These are phyloP conservation scores for Colletes gigas DNA, from an alignment of 1,140 invertebrate genomes.

Conservation along the genomic window DNA sequence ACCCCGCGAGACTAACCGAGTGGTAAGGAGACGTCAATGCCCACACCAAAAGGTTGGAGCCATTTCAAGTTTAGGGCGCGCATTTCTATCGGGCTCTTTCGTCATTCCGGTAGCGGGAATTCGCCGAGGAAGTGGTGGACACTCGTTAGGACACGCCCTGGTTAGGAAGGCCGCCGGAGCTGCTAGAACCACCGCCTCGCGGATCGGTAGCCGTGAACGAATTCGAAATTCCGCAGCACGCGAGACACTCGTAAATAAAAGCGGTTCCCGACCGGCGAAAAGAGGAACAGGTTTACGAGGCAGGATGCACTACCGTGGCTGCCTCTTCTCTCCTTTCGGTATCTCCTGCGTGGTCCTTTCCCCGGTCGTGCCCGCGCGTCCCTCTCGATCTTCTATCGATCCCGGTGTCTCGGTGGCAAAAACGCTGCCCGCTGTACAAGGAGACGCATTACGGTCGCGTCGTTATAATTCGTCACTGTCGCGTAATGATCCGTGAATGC, in stretches of 20 bases:
- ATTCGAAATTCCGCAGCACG: conserved; percentile 66
- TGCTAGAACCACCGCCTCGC: conserved; percentile 42
- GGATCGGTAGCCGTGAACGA: conserved; percentile 58
- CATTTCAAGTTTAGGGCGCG: too few relatives aligned
- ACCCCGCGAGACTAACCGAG: too few relatives aligned
- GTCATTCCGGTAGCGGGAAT: too few relatives aligned
- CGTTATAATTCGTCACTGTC: conserved; percentile 73
- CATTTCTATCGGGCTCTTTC: too few relatives aligned
- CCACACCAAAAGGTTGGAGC: too few relatives aligned
- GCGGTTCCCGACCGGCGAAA: conserved; percentile 62
- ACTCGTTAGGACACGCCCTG: conserved; percentile 2
- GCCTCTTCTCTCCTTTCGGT: conserved; percentile 24
- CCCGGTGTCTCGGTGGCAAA: conserved; percentile 54
- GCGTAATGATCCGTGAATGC: conserved; percentile 71
- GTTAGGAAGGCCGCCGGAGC: not conserved
- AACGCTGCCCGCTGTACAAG: conserved; percentile 57
- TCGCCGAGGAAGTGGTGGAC: not conserved
- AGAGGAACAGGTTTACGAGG: conserved; percentile 67
- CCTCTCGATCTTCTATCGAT: conserved; percentile 64
- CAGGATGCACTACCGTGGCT: conserved; percentile 58
- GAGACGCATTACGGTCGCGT: conserved; percentile 68
- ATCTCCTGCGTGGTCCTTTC: conserved; percentile 19
- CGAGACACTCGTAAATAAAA: conserved; percentile 67
- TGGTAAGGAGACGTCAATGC: too few relatives aligned
- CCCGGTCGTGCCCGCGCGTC: not conserved